phyloP scores from a whole-genome alignment of 2,797 vertebrate genomes.

The Poecilia wingei region DNA sequence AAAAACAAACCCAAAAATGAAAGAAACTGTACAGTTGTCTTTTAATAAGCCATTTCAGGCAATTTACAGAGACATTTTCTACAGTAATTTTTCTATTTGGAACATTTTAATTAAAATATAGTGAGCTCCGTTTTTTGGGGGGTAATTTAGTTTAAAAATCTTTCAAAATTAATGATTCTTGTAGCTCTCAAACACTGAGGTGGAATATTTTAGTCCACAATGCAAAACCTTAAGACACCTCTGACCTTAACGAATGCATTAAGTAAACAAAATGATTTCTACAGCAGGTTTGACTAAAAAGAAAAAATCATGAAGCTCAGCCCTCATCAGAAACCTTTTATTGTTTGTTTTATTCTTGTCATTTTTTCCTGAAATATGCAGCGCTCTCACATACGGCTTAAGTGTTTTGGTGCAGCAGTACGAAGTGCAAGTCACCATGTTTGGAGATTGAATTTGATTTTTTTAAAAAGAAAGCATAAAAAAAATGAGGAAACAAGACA shows the following conservation, averaged over 20 bases:
- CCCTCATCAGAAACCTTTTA: not conserved
- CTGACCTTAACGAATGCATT: not conserved
- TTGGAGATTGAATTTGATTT: not conserved
- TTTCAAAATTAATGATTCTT: not conserved
- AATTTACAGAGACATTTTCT: no score
- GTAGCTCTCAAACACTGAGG: not conserved
- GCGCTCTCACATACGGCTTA: not conserved
- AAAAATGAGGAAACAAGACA: not conserved
- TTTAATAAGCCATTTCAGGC: no score
- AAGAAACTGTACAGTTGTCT: no score
- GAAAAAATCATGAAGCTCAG: not conserved
- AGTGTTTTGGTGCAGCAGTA: not conserved
- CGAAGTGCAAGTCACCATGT: not conserved
- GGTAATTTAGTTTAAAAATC: not conserved
- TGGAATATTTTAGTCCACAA: not conserved
- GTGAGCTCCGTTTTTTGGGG: not conserved
- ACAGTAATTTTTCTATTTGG: no score
- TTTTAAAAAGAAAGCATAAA: not conserved
- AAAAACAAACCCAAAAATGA: no score
- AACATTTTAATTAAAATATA: not conserved
- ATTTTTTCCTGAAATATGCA: not conserved
- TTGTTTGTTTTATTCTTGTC: not conserved
- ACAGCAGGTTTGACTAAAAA: not conserved
- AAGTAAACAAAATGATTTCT: not conserved
- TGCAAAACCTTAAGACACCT: not conserved